phyloP scores from a whole-genome alignment of 2,113 vertebrate genomes.

The Ranitomeya imitator region DNA sequence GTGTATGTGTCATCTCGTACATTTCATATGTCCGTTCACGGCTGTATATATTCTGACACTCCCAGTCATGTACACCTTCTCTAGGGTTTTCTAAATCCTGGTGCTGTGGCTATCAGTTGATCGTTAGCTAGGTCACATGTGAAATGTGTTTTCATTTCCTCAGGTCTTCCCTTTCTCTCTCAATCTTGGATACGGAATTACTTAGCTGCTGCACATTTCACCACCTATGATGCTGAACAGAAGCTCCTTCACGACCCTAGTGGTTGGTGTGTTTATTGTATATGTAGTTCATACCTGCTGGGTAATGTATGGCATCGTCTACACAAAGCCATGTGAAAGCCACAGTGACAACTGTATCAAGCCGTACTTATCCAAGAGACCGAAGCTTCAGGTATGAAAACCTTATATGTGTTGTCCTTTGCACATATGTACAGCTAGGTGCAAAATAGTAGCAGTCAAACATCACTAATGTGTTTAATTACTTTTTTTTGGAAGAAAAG shows the following conservation, averaged over 20 bases:
- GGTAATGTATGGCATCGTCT: slow-evolving; percentile 97
- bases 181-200: slow-evolving; percentile 4
- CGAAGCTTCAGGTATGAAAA: slow-evolving; percentile 84
- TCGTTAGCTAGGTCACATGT: too few species aligned
- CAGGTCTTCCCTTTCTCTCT: slow-evolving; percentile 10
- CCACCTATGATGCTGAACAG: slow-evolving; percentile 70
- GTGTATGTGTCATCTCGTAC: too few species aligned
- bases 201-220: neutral
- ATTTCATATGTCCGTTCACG: too few species aligned
- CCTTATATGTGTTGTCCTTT: neutral
- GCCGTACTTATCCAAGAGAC: slow-evolving; percentile 82
- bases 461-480: too few species aligned
- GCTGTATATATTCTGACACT: too few species aligned
- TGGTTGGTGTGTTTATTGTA: slow-evolving; percentile 89
- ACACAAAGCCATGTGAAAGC: slow-evolving; percentile 87
- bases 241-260: slow-evolving; percentile 88
- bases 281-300: slow-evolving; percentile 96
- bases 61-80: too few species aligned
- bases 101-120: too few species aligned
- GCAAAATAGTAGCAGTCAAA: too few species aligned
- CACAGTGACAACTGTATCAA: slow-evolving; percentile 77
- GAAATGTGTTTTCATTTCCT: neutral
- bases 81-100: too few species aligned
- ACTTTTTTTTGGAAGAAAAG: too few species aligned
- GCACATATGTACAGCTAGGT: too few species aligned